A percentile compares a stretch with the other conserved stretches of the same genome.
phyloP scores from a whole-genome alignment of 2,113 vertebrate species.

The Nerophis ophidion region DNA sequence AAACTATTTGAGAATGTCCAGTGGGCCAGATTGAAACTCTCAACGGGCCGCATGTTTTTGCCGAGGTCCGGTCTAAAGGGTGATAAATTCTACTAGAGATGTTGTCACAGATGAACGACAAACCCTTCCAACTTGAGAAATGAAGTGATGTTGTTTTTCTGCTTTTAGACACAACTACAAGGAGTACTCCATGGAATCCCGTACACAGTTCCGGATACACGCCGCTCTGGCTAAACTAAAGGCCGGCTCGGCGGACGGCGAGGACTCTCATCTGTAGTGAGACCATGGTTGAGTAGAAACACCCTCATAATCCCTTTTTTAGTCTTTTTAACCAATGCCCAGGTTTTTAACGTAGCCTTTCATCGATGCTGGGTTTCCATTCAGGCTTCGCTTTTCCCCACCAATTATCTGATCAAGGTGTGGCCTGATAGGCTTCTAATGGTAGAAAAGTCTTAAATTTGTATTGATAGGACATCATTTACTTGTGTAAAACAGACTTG shows the following conservation, averaged over 20 bases:
- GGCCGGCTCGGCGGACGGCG: slow-evolving; percentile 64
- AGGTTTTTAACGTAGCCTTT: not conserved
- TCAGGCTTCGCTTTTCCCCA: not conserved
- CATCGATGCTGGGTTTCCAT: not conserved
- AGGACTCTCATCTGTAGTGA: slow-evolving; percentile 53
- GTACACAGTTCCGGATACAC: slow-evolving; percentile 78
- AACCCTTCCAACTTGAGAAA: too few relatives aligned
- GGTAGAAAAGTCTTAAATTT: not conserved
- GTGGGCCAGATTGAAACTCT: too few relatives aligned
- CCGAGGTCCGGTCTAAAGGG: too few relatives aligned
- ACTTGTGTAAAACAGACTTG: slow-evolving; percentile 2
- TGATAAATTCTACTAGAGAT: too few relatives aligned
- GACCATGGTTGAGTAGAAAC: not conserved
- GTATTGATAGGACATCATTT: not conserved
- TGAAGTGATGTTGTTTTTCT: not conserved
- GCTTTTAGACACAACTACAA: slow-evolving; percentile 74
- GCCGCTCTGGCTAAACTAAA: slow-evolving; percentile 77
- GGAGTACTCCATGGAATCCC: slow-evolving; percentile 81
- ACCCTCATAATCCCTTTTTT: not conserved
- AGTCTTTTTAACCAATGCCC: not conserved
- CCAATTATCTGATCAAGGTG: not conserved
- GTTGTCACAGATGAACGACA: too few relatives aligned
- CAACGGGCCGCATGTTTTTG: too few relatives aligned
- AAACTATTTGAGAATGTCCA: too few relatives aligned
- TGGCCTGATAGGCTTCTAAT: not conserved